Conservation (phyloP, 1,140 invertebrate species). For the Ceratoteleas bidentatus region DNA sequence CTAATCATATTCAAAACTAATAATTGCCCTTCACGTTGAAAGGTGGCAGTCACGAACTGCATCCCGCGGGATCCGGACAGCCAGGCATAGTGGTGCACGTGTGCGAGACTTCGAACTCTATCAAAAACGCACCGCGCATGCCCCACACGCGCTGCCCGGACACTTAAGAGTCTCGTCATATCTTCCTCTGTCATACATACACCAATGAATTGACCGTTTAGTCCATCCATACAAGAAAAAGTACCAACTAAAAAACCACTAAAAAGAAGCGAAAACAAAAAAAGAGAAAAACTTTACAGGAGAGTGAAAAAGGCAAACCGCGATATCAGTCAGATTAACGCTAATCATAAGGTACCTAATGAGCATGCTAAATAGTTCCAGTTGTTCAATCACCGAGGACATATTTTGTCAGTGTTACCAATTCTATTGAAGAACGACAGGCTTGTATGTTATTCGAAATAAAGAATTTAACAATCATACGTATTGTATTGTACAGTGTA, state of each 20-base stretch:
- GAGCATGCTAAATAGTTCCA: constrained; percentile 63
- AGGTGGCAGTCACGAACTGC: constrained; percentile 90
- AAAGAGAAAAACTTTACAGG: not conserved
- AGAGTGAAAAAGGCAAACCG: constrained; percentile 5
- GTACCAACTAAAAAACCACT: constrained; percentile 4
- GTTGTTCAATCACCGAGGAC: constrained; percentile 60
- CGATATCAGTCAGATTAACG: constrained; percentile 57
- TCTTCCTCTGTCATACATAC: constrained; percentile 55
- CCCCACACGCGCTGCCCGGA: constrained; percentile 80
- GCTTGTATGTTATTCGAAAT: constrained; percentile 57
- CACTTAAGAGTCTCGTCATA: constrained; percentile 69
- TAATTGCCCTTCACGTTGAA: constrained; percentile 33
- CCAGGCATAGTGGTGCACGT: constrained; percentile 94
- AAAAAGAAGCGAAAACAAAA: constrained; percentile 14
- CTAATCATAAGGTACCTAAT: constrained; percentile 57
- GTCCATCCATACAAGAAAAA: constrained; percentile 72
- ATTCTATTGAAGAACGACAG: constrained; percentile 50
- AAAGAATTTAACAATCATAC: constrained; percentile 58
- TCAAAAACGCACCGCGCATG: constrained; percentile 73
- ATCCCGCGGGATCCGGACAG: constrained; percentile 90
- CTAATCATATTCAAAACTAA: no score
- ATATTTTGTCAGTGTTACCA: constrained; percentile 65
- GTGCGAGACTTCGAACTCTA: constrained; percentile 81
- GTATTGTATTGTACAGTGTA: constrained; percentile 63
- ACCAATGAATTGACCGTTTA: constrained; percentile 71